phyloP scores from a whole-genome alignment of 2,113 vertebrate genomes.

The Fregetta grallaria region DNA sequence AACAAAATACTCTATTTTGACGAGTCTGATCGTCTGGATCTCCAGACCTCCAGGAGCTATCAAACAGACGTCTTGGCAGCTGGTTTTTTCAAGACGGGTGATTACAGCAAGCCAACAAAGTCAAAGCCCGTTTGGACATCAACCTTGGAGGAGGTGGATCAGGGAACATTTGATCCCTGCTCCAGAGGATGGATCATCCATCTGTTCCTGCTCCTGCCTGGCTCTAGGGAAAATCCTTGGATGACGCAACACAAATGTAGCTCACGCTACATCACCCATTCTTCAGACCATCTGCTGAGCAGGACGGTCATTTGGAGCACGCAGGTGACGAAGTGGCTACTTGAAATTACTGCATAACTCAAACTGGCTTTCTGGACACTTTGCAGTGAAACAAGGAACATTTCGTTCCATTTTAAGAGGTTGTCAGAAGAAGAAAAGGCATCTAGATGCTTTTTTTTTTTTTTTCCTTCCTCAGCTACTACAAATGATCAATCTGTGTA shows the following conservation, averaged over 20 bases:
- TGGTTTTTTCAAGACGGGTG: neutral
- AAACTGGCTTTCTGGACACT: neutral
- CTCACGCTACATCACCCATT: fast-evolving
- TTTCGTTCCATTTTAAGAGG: neutral
- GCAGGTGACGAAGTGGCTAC: neutral
- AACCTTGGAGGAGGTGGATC: neutral
- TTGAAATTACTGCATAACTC: no score
- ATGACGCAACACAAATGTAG: neutral
- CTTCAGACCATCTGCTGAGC: neutral
- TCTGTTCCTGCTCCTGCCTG: neutral
- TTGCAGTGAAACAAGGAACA: neutral
- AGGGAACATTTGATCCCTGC: no score
- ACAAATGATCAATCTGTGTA: neutral
- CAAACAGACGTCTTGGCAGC: neutral
- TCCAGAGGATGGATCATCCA: neutral
- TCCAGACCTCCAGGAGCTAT: neutral
- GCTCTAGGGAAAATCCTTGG: neutral
- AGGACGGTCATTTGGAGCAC: neutral
- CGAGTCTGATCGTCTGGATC: fast-evolving
- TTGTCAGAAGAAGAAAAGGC: neutral
- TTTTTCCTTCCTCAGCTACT: neutral
- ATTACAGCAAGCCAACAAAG: neutral
- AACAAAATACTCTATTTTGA: neutral
- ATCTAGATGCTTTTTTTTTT: neutral
- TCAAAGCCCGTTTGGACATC: neutral